Percentiles rank a stretch among this genome's conserved stretches.
phyloP scores from a whole-genome alignment of 2,888 invertebrate genomes.

The Polymixis flavicincta region DNA sequence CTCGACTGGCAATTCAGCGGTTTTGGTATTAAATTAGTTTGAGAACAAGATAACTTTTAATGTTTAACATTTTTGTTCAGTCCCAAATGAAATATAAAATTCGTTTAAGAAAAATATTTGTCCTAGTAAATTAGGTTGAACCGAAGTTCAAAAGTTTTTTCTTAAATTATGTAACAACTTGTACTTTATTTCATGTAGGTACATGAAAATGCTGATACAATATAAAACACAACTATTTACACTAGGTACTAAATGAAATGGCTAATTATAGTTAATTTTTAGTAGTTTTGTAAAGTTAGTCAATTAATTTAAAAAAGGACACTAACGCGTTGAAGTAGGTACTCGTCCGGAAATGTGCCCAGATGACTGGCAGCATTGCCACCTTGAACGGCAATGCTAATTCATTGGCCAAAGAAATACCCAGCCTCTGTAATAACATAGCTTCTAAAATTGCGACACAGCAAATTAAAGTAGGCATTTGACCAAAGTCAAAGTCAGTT shows the following conservation, averaged over 20 bases:
- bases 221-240: neutral
- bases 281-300: no score
- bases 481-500: no score
- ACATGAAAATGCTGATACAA: neutral
- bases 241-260: neutral
- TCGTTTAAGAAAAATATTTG: slow-evolving; percentile 34
- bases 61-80: slow-evolving; percentile 13
- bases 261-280: no score
- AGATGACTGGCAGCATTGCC: neutral
- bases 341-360: neutral
- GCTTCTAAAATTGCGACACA: neutral
- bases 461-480: neutral
- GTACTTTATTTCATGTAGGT: neutral
- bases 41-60: slow-evolving; percentile 11
- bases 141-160: slow-evolving; percentile 7
- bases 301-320: no score
- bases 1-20: neutral
- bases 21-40: slow-evolving; percentile 23
- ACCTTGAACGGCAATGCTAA: neutral
- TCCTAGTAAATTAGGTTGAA: slow-evolving; percentile 13
- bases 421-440: neutral
- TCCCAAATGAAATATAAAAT: slow-evolving; percentile 21
- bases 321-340: neutral
- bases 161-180: slow-evolving; percentile 12
- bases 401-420: neutral